Evolutionary conservation across 1,140 invertebrate species (phyloP), one percentile per base, ranked within the genome.

Genomic region (Pseudobourletiella spinata): DNA sequence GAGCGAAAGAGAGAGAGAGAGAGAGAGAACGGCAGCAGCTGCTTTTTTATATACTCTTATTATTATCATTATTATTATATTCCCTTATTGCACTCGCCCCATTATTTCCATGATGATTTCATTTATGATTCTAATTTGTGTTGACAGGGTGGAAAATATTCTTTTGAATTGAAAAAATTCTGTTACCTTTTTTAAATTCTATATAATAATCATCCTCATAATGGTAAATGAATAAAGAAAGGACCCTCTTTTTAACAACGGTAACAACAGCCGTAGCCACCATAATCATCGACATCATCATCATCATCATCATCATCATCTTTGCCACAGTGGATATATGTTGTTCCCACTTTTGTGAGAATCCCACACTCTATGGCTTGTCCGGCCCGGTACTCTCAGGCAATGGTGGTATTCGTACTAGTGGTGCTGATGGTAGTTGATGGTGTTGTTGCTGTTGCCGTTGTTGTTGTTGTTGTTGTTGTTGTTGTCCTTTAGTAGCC

Each of bases 81-180:
- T 39, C n/a, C 8, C n/a, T n/a, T n/a, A n/a, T n/a, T n/a, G 8
- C n/a, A 39, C n/a, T 39, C 32, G n/a, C 32, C n/a, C 8, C n/a
- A 11, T 39, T 39, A 39, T 39, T 39, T 39, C n/a, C 32, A 39
- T 39, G 8, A 39, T 39, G 8, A 39, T 26, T 51, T 55, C 52
- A 39, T 55, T 55, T 55, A 55, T 55, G 52, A 55, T 35, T 55
- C 52, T 55, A 55, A 55, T 55, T 35, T 55, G 28, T 55, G 28
- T 55, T 55, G 52, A 55, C 52, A 55, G 52, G 39, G 16, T 55
- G 52, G 52, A 55, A 55, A 55, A 55, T 55, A 55, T 55, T 55
- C 52, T 55, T 55, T 55, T 55, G 29, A 55, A 11, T 3, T 32
- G 15, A 48, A 48, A 25, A 20, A 48, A 35, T 55, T 55, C 52